phyloP scores from a whole-genome alignment of 2,888 invertebrate genomes.

The Orthosia gracilis region DNA sequence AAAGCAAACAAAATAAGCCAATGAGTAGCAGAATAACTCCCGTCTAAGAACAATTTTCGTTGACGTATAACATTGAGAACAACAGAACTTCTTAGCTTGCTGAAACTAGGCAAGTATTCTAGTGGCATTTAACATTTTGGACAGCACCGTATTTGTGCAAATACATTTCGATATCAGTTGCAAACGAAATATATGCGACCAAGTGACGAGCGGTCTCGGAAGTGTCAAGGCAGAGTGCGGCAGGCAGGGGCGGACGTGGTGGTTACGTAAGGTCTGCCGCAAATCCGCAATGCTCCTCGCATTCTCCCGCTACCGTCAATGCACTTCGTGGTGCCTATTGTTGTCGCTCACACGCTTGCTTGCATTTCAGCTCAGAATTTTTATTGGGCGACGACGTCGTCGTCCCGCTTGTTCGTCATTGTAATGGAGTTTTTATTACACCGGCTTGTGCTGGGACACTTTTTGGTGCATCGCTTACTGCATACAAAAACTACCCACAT shows the following conservation, averaged over 20 bases:
- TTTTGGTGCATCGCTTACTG: conserved; percentile 31
- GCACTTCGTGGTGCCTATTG: conserved; percentile 75
- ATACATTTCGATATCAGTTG: conserved; percentile 57
- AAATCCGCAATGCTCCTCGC: conserved; percentile 73
- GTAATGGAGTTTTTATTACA: conserved; percentile 71
- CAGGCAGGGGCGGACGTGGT: conserved; percentile 64
- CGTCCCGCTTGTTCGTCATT: conserved; percentile 65
- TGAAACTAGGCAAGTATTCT: conserved; percentile 25
- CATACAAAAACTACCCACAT: conserved; percentile 5
- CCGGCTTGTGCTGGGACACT: conserved; percentile 48
- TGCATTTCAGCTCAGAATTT: conserved; percentile 76
- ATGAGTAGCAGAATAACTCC: conserved; percentile 6
- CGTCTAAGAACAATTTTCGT: conserved; percentile 12
- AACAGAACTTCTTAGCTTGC: conserved; percentile 1
- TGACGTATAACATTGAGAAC: conserved; percentile 8
- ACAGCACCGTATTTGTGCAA: conserved; percentile 30
- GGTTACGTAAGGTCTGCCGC: conserved; percentile 81
- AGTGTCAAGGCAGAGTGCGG: conserved; percentile 76
- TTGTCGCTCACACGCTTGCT: conserved; percentile 77
- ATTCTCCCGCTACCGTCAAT: conserved; percentile 68
- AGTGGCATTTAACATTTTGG: conserved; percentile 29
- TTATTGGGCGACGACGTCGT: conserved; percentile 67
- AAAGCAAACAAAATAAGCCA: conserved; percentile 18
- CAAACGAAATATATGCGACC: conserved; percentile 60
- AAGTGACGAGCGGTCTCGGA: conserved; percentile 73